Evolutionary conservation across 2,888 invertebrate species (phyloP), one percentile per base, ranked within the genome.

Genomic region (Pimpla rufipes): DNA sequence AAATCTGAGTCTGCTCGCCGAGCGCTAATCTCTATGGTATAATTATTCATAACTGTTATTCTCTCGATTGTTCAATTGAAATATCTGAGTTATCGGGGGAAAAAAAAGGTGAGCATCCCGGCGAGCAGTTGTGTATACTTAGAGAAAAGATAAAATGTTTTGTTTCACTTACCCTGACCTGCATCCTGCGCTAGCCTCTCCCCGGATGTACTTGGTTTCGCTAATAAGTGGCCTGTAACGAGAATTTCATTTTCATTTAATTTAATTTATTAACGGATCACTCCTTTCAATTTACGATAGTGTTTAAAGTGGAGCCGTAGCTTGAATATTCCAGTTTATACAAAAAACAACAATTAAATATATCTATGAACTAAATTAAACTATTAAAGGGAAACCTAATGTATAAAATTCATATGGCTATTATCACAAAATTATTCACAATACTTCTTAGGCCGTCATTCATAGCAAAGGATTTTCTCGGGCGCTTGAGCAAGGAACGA

Each of bases 141-240:
- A 81, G 75, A 76, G 16, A 81, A 78, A 55, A 66, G 16, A 45
- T 40, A 21, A 64, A 62, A 16, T 40, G 8, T 78, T 67, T 35
- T 70, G 37, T 23, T 67, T 74, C 80, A 93, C 93, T 93, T 89
- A 93, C 93, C 93, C 91, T 93, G 93, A 79, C 91, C 90, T 86
- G 93, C 90, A 84, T 94, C 94, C 87, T 93, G 93, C 62, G 93
- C 86, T 88, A 90, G 86, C 85, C 92, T 91, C 77, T 93, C 93
- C 50, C 92, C 92, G 35, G 93, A 93, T 84, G 93, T 93, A 80
- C 93, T 92, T 77, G 93, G 93, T 88, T 94, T 93, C 16, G 92
- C 91, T 78, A 93, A 90, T 85, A 93, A 89, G 85, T 93, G 93
- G 87, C 93, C 94, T 94, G 84, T 11, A 70, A 74, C 37, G 62